Base-by-base conservation (phyloP, 2,888 invertebrate genomes). In the Trichogramma dendrolimi region DNA sequence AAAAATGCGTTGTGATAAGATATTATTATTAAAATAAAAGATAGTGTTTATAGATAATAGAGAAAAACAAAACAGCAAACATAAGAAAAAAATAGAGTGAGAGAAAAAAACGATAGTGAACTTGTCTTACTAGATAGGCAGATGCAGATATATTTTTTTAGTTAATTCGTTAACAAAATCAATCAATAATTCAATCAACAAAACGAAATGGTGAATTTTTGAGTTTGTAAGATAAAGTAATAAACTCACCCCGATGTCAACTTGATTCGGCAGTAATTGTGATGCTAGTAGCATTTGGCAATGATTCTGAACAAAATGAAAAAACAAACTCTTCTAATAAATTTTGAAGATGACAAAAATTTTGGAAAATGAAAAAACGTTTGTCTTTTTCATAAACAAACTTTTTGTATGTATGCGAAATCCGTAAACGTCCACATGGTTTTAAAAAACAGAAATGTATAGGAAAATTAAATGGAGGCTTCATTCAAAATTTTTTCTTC, bases 251-350 rank as follows among this genome's bases (percentile, higher is more conserved):
- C 56, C 51, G 61, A 63, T 60, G 63, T 65, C 63, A 62, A 65
- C 65, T 63, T 65, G 65, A 65, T 65, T 65, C 58, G 63, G 63
- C 65, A 61, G 65, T 65, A 65, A 65, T 65, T 65, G 65, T 59
- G 65, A 58, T 56, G 65, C 39, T 49, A 63, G 65, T 65, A 61
- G 59, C 63, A 65, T 65, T 65, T 65, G 65, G 63, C 63, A 65
- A 65, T 65, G 65, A 65, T 65, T 65, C 65, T 65, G 47, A 53
- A 65, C 63, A 65, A 51, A 65, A 57, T 58, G 62, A 65, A 65
- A 65, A 56, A 65, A 58, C 27, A 53, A 49, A 62, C 50, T 56
- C 53, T 56, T 61, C 65, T 61, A 51, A 61, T 38, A 47, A 54
- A 62, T 55, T 64, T 27, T 27, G 27, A 27, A 27, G 27, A 27